Evolutionary conservation across 2,888 invertebrate species (phyloP), one percentile per base, ranked within the genome.

Genomic region (Labia minor): DNA sequence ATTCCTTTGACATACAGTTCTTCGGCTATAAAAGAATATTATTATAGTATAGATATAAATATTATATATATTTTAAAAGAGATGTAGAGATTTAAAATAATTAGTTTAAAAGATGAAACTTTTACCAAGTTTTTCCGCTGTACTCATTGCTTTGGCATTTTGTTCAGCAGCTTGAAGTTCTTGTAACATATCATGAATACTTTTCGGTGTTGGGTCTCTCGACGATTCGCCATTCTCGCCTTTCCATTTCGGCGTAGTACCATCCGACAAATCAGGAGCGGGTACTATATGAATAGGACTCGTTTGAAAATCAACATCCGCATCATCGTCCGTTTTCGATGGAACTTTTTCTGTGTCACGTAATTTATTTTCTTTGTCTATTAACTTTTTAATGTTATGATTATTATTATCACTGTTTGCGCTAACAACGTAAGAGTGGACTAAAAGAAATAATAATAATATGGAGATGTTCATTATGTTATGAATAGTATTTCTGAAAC

Each of bases 1-100:
- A 86, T 81, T 0, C 90, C 93, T 64, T 81, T 81, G 26, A 89
- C 87, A 75, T 86, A 95, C 19, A 92, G 76, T 62, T 83, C 82
- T 77, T 90, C 86, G 37, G 89, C 94, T 90, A 74, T 69, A 77
- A 76, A 71, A 71, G 69, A 69, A 67, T 70, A 69, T 26, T 26
- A n/a, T n/a, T n/a, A n/a, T n/a, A n/a, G n/a, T n/a, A n/a, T n/a
- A n/a, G n/a, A n/a, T n/a, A n/a, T n/a, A n/a, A n/a, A 67, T 11
- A 20, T 63, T 10, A 1, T 64, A 19, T 67, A 37, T 20, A 66
- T 18, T 66, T 14, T 26, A 14, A 8, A 61, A 21, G n/a, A n/a
- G n/a, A n/a, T n/a, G n/a, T n/a, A n/a, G n/a, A n/a, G n/a, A n/a
- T n/a, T n/a, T n/a, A n/a, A n/a, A n/a, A n/a, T n/a, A n/a, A n/a